Base-by-base conservation (phyloP, 2,888 invertebrate species). In the Eilema sororculum region DNA sequence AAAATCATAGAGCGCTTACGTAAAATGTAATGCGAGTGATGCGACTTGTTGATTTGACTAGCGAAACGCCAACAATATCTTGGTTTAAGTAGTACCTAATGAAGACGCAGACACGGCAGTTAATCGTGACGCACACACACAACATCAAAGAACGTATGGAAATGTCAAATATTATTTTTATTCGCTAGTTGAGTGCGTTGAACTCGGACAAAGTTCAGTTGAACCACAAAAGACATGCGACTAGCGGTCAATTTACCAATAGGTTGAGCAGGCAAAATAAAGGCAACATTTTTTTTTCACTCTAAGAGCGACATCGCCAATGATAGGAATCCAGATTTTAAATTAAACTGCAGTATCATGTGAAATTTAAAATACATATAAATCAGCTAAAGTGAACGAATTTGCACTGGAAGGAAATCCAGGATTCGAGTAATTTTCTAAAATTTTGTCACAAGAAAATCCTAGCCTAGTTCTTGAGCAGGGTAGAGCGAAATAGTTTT, bases 101-200 rank as follows among this genome's bases (percentile, higher is more conserved):
- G 74, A 67, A 73, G 75, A 67, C 73, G 75, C 64, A 52, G 52
- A 13, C 52, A 62, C 75, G 77, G 25, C 64, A 63, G 69, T 71
- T 75, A 64, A 69, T 69, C 63, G 72, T 87, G 84, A 86, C 86
- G 85, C 80, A 79, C 76, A 65, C 60, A 52, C n/a, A 61, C 22
- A 66, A 78, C 80, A 75, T 85, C 84, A 86, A 85, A 86, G 84
- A n/a, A 69, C 77, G 20, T 69, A 71, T 71, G 75, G 77, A 84
- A 82, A 85, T 84, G 82, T 83, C 84, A 84, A 77, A 84, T 82
- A 74, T 79, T 76, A 77, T 74, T 77, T 78, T 74, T 76, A 77
- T 80, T 76, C 74, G 72, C 70, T 67, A 52, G 28, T 24, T 25
- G 73, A 80, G 87, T 79, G 69, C 84, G 74, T 77, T 81, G 86